Evolutionary conservation across 1,140 invertebrate species (phyloP).

Genomic region (Drosophila navojoa): DNA sequence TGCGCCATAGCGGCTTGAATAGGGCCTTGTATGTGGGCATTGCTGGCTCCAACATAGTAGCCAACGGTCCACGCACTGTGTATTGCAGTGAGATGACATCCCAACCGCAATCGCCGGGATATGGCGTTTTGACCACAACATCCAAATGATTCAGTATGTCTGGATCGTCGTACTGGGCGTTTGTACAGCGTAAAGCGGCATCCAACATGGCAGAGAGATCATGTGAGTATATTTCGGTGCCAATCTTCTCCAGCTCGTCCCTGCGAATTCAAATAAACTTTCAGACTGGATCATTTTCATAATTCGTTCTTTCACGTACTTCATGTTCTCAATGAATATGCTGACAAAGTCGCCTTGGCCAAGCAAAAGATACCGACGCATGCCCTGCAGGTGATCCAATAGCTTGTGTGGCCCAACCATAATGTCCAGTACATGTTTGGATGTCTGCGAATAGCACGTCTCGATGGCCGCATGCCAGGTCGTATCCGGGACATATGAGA

Average conservation of each 20-base stretch:
- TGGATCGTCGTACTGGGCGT: constrained; percentile 96
- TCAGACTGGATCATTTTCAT: neutral
- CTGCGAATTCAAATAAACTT: constrained; percentile 84
- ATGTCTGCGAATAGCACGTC: constrained; percentile 93
- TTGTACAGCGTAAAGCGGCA: constrained; percentile 96
- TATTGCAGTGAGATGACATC: constrained; percentile 98
- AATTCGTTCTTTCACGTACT: constrained; percentile 86
- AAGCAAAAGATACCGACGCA: constrained; percentile 94
- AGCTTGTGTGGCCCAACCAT: constrained; percentile 94
- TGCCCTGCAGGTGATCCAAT: constrained; percentile 95
- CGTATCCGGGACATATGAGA: constrained; percentile 85
- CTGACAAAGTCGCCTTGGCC: constrained; percentile 98
- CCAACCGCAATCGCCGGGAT: constrained; percentile 95
- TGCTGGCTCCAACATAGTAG: constrained; percentile 94
- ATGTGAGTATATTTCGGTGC: constrained; percentile 93
- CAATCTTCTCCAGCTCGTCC: constrained; percentile 94
- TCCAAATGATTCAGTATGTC: constrained; percentile 95
- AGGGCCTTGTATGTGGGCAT: constrained; percentile 94
- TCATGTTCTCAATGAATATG: constrained; percentile 95
- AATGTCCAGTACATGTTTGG: constrained; percentile 93
- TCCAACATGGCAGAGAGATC: constrained; percentile 95
- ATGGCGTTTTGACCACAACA: constrained; percentile 91
- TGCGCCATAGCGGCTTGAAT: constrained; percentile 96
- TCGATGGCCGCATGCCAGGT: constrained; percentile 92
- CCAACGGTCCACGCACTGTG: constrained; percentile 95